phyloP scores from a whole-genome alignment of 2,797 vertebrate genomes.

The Xenops minutus region DNA sequence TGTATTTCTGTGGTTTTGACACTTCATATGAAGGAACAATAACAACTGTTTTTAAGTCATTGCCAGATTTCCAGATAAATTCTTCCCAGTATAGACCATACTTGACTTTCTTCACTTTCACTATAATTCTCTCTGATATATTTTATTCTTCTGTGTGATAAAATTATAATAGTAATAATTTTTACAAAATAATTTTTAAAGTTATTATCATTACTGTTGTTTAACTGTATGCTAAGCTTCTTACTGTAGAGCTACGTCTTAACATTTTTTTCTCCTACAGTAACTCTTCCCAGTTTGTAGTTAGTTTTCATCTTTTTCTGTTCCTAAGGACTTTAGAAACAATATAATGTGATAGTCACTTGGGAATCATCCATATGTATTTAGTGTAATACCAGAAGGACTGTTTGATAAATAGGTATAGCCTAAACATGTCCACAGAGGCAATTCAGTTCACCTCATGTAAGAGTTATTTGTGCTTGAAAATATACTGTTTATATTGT shows the following conservation, averaged over 20 bases:
- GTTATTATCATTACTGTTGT: background rate
- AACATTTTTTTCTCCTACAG: background rate
- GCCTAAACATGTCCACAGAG: background rate
- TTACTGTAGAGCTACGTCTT: background rate
- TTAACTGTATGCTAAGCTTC: background rate
- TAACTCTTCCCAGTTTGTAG: background rate
- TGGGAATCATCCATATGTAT: background rate
- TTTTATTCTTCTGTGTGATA: background rate
- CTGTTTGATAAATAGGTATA: background rate
- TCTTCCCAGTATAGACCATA: background rate
- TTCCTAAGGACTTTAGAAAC: background rate
- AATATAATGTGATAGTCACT: background rate
- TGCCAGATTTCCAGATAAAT: background rate
- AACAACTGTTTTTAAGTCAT: background rate
- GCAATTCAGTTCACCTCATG: background rate
- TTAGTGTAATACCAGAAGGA: background rate
- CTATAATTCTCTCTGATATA: background rate
- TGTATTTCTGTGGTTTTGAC: background rate
- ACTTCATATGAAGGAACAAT: background rate
- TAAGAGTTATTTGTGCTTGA: background rate
- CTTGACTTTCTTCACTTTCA: background rate
- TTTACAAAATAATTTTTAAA: background rate
- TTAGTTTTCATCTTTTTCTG: background rate
- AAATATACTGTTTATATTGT: background rate
- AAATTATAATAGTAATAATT: background rate